Evolutionary conservation across 2,113 vertebrate genomes (phyloP).

Genomic region (Charina bottae): DNA sequence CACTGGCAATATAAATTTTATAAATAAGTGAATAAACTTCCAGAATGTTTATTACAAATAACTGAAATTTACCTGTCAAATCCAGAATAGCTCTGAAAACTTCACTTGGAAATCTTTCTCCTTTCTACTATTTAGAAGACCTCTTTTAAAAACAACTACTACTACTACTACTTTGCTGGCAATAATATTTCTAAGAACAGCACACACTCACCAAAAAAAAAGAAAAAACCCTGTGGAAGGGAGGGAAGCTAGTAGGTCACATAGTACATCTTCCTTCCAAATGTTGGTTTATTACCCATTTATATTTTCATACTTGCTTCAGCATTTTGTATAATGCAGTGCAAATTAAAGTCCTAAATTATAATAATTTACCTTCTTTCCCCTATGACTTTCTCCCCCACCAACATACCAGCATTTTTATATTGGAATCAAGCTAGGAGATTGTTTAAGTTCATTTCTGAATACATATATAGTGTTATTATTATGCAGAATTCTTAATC

Average conservation of each 20-base stretch:
- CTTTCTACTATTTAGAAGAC: not conserved
- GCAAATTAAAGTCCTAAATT: not conserved
- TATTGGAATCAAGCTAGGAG: slow-evolving; percentile 5
- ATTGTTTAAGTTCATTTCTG: slow-evolving; percentile 2
- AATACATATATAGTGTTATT: not conserved
- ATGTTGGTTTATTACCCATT: not conserved
- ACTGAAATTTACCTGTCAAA: not conserved
- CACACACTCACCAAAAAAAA: not conserved
- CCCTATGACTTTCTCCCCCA: not conserved
- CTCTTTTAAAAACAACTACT: not conserved
- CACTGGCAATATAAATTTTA: not conserved
- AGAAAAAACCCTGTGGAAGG: no score
- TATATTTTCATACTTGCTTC: not conserved
- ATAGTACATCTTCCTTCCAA: slow-evolving; percentile 4
- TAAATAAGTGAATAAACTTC: not conserved
- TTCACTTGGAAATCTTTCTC: not conserved
- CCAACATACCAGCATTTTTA: not conserved
- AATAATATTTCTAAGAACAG: not conserved
- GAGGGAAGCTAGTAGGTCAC: not conserved
- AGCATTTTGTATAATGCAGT: not conserved
- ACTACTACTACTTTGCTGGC: not conserved
- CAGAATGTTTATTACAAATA: not conserved
- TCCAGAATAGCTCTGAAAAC: not conserved
- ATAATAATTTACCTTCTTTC: not conserved
- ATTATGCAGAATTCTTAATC: not conserved